Percentiles rank a stretch among this genome's conserved stretches.
Evolutionary conservation across 2,113 vertebrate genomes (phyloP).

Genomic region (Tor tambroides): DNA sequence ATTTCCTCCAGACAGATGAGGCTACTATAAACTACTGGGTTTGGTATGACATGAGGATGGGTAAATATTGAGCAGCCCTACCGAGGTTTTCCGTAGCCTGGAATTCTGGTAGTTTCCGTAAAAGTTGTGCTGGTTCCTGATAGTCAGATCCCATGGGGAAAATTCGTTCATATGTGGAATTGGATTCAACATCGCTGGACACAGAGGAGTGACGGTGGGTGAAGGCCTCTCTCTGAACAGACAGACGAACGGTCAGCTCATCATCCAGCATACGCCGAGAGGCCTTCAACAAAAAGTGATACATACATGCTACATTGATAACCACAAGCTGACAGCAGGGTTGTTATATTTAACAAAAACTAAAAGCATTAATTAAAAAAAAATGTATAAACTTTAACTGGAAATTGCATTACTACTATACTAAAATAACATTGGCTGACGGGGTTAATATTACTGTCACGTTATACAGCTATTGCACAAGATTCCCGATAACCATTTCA

Average conservation of each 20-base stretch:
- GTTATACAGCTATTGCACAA: neutral
- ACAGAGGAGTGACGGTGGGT: slow-evolving; percentile 86
- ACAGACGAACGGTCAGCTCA: slow-evolving; percentile 92
- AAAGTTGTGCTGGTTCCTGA: slow-evolving; percentile 91
- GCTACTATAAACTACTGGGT: neutral
- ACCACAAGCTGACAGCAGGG: neutral
- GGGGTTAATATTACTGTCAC: neutral
- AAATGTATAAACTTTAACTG: too few relatives aligned
- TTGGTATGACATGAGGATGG: neutral
- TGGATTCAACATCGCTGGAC: slow-evolving; percentile 86
- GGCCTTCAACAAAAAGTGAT: slow-evolving; percentile 74
- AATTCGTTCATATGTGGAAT: slow-evolving; percentile 93
- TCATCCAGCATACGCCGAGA: slow-evolving; percentile 92
- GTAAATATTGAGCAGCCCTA: slow-evolving; percentile 62
- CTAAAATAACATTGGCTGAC: neutral
- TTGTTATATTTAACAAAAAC: neutral
- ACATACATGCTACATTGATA: neutral
- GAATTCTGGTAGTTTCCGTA: slow-evolving; percentile 90
- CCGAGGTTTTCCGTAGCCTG: slow-evolving; percentile 81
- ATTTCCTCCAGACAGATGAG: neutral
- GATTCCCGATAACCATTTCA: neutral
- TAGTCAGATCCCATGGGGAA: slow-evolving; percentile 93
- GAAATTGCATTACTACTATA: too few relatives aligned
- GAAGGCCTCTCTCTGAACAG: slow-evolving; percentile 88
- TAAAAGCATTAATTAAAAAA: neutral